Percentiles rank a stretch among this genome's conserved stretches.
phyloP scores from a whole-genome alignment of 2,113 vertebrate genomes.

The Megaceryle maxima region DNA sequence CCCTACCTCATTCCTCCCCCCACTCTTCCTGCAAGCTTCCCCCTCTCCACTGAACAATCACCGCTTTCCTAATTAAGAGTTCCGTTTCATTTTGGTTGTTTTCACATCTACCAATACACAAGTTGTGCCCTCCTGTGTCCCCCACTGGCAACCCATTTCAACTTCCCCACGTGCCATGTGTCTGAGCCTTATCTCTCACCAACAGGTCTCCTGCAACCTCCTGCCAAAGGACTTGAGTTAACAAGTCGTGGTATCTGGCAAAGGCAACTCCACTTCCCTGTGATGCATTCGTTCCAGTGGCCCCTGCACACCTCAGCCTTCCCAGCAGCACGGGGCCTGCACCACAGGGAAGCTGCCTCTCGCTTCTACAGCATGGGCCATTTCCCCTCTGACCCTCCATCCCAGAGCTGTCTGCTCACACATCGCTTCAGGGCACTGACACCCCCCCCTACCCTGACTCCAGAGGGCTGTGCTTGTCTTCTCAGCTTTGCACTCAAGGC shows the following conservation, averaged over 20 bases:
- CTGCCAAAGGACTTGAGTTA: neutral
- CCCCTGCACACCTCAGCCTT: neutral
- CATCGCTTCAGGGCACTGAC: accelerated
- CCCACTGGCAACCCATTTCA: neutral
- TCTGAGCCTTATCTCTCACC: neutral
- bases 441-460: neutral
- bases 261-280: neutral
- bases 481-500: neutral
- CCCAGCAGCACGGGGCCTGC: accelerated
- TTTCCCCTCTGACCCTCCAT: neutral
- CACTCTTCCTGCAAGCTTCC: neutral
- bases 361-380: neutral
- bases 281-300: neutral
- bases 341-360: neutral
- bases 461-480: neutral
- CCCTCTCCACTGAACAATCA: neutral
- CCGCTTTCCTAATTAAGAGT: neutral
- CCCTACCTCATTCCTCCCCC: neutral
- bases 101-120: neutral
- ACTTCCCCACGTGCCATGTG: accelerated
- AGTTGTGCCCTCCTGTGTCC: neutral
- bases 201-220: neutral
- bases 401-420: neutral
- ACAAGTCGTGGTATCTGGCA: neutral
- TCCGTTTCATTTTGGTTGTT: neutral